Base-by-base conservation (phyloP, 1,140 invertebrate genomes). In the Dreissena rostriformis region DNA sequence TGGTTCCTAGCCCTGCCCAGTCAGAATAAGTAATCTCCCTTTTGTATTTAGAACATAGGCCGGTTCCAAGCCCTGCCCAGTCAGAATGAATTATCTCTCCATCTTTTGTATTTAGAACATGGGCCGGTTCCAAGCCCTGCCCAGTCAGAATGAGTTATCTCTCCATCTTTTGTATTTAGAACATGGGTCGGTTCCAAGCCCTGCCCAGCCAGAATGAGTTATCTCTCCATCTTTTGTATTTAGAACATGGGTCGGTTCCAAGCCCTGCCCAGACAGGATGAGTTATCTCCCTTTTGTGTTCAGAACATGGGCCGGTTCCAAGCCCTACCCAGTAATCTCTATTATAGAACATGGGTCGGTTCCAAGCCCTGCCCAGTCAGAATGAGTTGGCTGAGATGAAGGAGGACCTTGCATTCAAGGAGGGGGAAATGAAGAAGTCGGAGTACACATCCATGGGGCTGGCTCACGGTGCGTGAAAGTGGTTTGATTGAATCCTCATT, bases 331-430 rank as follows among this genome's bases (percentile, higher is more conserved):
- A 39, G 39, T 6, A 39, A 67, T 86, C 75, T 75, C 52, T 81
- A 53, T 67, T 28, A 87, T 87, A 93, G 86, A 94, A 95, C 86
- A 93, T 95, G 88, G 89, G 92, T 26, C 91, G 94, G 71, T 93
- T 94, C 81, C 89, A 91, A 24, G 91, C 94, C 74, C 85, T 95
- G 39, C 95, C 95, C 0, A 93, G 93, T 29, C 93, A 90, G 26
- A 88, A 92, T 52, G 94, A 95, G 51, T 92, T 95, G 39, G 89
- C 90, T 61, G 89, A 90, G 5, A 93, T 95, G 90, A 94, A 94
- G 85, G 94, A 95, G 83, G 95, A 95, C 89, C 89, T 95, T 19
- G 91, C 92, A 52, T 95, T 95, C 86, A 95, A 95, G 87, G 94
- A 94, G 87, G 94, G 93, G 57, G 95, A 95, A 87, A 93, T 95